Evolutionary conservation across 2,797 vertebrate genomes (phyloP).

Genomic region (Sitta carolinensis): DNA sequence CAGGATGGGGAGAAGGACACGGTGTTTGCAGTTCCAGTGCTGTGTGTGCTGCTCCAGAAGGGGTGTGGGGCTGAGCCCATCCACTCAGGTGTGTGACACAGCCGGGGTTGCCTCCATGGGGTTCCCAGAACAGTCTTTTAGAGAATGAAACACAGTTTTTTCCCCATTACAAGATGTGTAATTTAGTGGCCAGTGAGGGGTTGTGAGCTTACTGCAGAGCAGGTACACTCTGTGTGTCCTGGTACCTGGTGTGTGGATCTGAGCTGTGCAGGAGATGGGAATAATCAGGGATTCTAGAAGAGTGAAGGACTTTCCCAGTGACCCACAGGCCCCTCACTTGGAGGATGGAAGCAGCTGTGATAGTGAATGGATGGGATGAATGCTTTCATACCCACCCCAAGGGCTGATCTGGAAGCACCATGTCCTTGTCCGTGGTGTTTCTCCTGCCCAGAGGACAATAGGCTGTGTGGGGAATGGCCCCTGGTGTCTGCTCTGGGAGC

Average conservation of each 20-base stretch:
- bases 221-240: neutral
- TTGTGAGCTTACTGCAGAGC: neutral
- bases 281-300: neutral
- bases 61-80: rapidly evolving
- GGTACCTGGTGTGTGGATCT: neutral
- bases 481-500: neutral
- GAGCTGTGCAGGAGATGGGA: neutral
- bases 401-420: neutral
- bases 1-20: rapidly evolving
- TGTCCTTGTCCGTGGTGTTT: neutral
- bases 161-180: rapidly evolving
- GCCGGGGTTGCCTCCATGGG: neutral
- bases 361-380: rapidly evolving
- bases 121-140: neutral
- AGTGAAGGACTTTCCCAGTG: neutral
- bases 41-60: neutral
- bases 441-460: neutral
- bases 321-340: neutral
- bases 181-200: neutral
- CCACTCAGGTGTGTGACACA: neutral
- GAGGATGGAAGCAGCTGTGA: neutral
- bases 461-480: neutral
- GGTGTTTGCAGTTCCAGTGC: neutral
- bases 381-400: rapidly evolving
- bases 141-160: neutral